Evolutionary conservation across 2,113 vertebrate genomes (phyloP).

Genomic region (Ptilonorhynchus violaceus): DNA sequence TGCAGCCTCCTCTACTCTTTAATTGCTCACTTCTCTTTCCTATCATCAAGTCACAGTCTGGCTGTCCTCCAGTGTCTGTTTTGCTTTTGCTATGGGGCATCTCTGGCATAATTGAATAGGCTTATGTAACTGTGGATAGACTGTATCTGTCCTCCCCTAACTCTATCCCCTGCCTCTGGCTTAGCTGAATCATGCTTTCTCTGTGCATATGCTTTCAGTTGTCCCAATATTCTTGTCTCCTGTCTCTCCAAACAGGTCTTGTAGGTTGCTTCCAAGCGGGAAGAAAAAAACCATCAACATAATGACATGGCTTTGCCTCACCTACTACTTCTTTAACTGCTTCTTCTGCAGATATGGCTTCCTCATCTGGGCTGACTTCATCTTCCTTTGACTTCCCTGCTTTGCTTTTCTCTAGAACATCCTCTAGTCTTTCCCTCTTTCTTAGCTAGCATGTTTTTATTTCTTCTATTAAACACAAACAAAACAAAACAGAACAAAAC

Average conservation of each 20-base stretch:
- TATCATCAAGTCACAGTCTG: conserved; percentile 14
- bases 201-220: not conserved
- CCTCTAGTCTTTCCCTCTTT: not conserved
- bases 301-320: not conserved
- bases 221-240: not conserved
- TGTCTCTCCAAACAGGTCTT: not conserved
- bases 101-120: not conserved
- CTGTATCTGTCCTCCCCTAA: not conserved
- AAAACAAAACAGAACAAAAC: not conserved
- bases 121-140: not conserved
- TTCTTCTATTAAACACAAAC: not conserved
- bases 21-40: conserved; percentile 9
- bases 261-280: not conserved
- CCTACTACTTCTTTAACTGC: not conserved
- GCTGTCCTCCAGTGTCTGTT: not conserved
- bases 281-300: not conserved
- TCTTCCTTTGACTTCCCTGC: not conserved
- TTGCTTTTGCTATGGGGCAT: not conserved
- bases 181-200: not conserved
- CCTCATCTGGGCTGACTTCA: not conserved
- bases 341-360: not conserved
- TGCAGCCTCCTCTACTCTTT: not conserved
- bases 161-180: not conserved
- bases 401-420: not conserved
- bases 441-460: not conserved